A percentile compares a stretch with the other conserved stretches of the same genome.
Conservation (phyloP, 2,888 invertebrate genomes). For the Chalcosyrphus nemorum region DNA sequence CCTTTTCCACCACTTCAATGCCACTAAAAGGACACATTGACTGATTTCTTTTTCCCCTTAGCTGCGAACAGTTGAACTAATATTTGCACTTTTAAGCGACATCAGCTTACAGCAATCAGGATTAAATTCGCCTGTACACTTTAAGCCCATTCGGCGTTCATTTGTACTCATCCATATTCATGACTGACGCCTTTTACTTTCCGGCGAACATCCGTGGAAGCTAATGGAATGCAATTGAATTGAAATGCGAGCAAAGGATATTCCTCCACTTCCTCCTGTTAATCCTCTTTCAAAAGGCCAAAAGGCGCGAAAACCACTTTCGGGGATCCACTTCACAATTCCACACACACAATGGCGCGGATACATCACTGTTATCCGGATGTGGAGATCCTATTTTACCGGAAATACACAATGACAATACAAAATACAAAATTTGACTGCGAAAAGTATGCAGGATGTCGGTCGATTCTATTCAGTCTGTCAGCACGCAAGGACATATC, state of each 20-base stretch:
- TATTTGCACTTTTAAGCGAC: background rate
- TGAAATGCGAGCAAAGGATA: conserved; percentile 13
- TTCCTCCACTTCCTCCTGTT: background rate
- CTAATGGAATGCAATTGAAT: conserved; percentile 25
- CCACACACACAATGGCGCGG: background rate
- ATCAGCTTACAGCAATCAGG: background rate
- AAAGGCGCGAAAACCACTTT: background rate
- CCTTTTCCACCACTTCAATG: too few species aligned
- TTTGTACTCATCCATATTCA: conserved; percentile 44
- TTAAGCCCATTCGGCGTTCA: background rate
- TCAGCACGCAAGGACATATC: background rate
- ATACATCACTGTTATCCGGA: background rate
- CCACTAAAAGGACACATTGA: too few species aligned
- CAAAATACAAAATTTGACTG: background rate
- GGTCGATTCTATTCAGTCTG: too few species aligned
- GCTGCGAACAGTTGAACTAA: background rate
- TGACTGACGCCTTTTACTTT: conserved; percentile 21
- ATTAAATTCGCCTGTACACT: background rate
- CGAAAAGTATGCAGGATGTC: background rate
- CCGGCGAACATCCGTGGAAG: conserved; percentile 3
- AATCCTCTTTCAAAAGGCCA: background rate
- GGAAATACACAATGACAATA: background rate
- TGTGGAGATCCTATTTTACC: background rate
- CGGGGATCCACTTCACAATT: background rate
- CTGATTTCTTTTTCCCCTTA: too few species aligned